phyloP scores from a whole-genome alignment of 2,888 invertebrate species.

The Pandemis heparana region DNA sequence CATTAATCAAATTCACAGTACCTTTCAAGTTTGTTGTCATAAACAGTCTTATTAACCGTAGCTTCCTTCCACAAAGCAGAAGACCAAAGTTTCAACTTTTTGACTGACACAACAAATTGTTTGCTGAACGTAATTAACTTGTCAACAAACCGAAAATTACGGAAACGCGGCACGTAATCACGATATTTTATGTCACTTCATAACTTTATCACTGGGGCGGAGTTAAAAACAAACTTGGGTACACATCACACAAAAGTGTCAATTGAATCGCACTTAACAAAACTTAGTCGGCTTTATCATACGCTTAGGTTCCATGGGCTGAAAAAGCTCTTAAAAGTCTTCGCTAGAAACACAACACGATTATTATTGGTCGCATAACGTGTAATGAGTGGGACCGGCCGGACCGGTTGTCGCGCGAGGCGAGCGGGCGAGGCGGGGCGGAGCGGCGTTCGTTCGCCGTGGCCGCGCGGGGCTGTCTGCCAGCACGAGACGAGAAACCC shows the following conservation, averaged over 20 bases:
- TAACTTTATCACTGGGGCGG: slow-evolving; percentile 54
- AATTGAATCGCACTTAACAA: slow-evolving; percentile 44
- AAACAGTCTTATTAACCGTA: slow-evolving; percentile 36
- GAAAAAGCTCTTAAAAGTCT: slow-evolving; percentile 56
- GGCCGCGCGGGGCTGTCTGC: slow-evolving; percentile 76
- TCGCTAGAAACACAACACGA: slow-evolving; percentile 71
- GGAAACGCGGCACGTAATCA: slow-evolving; percentile 60
- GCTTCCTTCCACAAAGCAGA: slow-evolving; percentile 30
- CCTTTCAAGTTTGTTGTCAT: slow-evolving; percentile 31
- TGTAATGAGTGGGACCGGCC: slow-evolving; percentile 66
- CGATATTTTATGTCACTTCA: slow-evolving; percentile 64
- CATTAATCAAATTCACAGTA: slow-evolving; percentile 20
- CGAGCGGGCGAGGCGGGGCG: slow-evolving; percentile 39
- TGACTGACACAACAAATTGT: slow-evolving; percentile 41
- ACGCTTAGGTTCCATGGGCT: slow-evolving; percentile 51
- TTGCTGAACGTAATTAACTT: slow-evolving; percentile 49
- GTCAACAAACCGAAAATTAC: slow-evolving; percentile 57
- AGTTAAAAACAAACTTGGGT: slow-evolving; percentile 61
- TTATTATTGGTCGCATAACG: slow-evolving; percentile 69
- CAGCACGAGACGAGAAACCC: slow-evolving; percentile 70
- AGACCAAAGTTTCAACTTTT: slow-evolving; percentile 59
- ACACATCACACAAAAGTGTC: slow-evolving; percentile 70
- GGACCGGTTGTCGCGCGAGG: slow-evolving; percentile 63
- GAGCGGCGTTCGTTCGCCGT: slow-evolving; percentile 65
- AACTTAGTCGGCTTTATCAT: slow-evolving; percentile 44